A percentile compares a stretch with the other conserved stretches of the same genome.
Conservation (phyloP, 2,113 vertebrate genomes). For the Burhinus oedicnemus region DNA sequence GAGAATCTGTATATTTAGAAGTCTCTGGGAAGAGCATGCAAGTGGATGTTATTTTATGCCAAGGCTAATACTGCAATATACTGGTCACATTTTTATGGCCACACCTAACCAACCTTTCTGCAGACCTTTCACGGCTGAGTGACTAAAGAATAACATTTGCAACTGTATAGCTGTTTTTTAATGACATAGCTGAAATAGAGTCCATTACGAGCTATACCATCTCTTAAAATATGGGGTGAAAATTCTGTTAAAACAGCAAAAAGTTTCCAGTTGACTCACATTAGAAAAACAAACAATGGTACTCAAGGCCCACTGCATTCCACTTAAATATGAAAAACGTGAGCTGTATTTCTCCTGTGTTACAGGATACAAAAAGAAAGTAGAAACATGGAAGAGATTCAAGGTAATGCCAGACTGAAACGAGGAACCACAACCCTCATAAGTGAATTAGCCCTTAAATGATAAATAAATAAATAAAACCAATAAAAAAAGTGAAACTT, state of each 20-base stretch:
- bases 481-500: neutral
- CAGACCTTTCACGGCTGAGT: neutral
- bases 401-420: neutral
- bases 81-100: neutral
- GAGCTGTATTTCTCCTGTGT: accelerated
- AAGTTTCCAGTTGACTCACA: neutral
- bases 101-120: neutral
- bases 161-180: neutral
- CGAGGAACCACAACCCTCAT: accelerated
- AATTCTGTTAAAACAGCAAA: neutral
- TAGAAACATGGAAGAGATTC: neutral
- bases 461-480: neutral
- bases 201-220: neutral
- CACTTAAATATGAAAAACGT: accelerated
- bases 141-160: neutral
- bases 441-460: neutral
- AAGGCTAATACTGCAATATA: neutral
- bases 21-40: neutral
- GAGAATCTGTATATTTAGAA: neutral
- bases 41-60: neutral
- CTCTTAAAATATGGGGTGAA: neutral
- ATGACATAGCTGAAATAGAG: neutral
- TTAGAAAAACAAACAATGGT: neutral
- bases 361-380: neutral
- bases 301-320: neutral